Percentiles rank a stretch among this genome's conserved stretches.
These are phyloP conservation scores for Synergus laeviventris DNA, from an alignment of 2,888 invertebrate species.

Conservation along the genomic window DNA sequence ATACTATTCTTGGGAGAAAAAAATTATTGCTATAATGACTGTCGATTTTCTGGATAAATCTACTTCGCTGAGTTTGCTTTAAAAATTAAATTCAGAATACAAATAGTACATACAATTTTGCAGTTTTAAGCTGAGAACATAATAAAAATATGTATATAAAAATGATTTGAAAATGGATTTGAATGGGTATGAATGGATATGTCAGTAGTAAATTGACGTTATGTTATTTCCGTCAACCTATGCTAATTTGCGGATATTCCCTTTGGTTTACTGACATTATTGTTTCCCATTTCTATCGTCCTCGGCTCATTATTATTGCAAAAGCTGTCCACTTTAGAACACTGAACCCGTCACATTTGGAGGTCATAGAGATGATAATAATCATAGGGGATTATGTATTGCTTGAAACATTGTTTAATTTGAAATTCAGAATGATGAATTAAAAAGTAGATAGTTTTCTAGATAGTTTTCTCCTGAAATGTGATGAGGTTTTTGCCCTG, in stretches of 20 bases:
- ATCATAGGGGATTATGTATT: conserved; percentile 90
- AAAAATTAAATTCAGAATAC: too few species aligned
- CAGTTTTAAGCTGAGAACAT: neutral
- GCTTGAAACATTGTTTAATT: conserved; percentile 92
- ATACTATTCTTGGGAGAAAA: neutral
- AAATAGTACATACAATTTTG: too few species aligned
- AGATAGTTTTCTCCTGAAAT: conserved; percentile 37
- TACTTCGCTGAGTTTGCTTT: neutral
- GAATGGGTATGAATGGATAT: neutral
- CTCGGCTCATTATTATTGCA: conserved; percentile 69
- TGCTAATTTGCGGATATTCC: conserved; percentile 32
- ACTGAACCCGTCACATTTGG: conserved; percentile 86
- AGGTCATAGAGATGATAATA: conserved; percentile 84
- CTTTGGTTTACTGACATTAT: conserved; percentile 32
- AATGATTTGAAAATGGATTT: neutral
- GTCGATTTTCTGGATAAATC: neutral
- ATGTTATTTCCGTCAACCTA: conserved; percentile 24
- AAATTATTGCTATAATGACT: neutral
- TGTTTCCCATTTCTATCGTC: conserved; percentile 12
- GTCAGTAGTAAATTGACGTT: neutral
- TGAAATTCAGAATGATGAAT: conserved; percentile 84
- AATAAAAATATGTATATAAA: neutral
- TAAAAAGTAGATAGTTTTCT: conserved; percentile 80
- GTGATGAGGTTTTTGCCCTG: too few species aligned
- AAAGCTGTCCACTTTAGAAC: conserved; percentile 92